phyloP scores from a whole-genome alignment of 2,113 vertebrate species.

The Cryptomyrus ogoouensis region DNA sequence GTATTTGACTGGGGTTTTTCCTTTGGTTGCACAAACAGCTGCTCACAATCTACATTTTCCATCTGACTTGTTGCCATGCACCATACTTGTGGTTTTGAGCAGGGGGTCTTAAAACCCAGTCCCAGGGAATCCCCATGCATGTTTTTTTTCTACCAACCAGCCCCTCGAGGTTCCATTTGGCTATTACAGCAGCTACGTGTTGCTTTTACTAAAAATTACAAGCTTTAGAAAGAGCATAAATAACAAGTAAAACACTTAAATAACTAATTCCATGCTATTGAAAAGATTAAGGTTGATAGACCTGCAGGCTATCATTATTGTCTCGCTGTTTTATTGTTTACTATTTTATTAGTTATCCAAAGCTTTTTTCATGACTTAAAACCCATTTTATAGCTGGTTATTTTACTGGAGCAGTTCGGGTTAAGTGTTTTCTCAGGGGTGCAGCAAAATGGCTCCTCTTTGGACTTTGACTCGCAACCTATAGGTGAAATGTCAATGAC shows the following conservation, averaged over 20 bases:
- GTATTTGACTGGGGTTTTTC: background rate
- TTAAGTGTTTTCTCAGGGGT: background rate
- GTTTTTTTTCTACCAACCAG: background rate
- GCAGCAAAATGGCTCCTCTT: background rate
- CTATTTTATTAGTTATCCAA: background rate
- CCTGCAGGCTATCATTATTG: background rate
- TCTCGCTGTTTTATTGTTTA: background rate
- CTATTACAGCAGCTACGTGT: slow-evolving; percentile 3
- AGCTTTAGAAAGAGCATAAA: background rate
- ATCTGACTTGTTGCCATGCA: background rate
- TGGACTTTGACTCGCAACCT: background rate
- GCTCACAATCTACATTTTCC: background rate
- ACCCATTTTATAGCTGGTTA: slow-evolving; percentile 5
- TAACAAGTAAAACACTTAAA: background rate
- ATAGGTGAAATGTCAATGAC: background rate
- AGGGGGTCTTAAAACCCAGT: background rate
- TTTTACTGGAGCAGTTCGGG: background rate
- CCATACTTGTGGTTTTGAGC: slow-evolving; percentile 7
- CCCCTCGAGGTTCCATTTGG: slow-evolving; percentile 1
- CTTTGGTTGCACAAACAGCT: background rate
- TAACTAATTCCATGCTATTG: background rate
- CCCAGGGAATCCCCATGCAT: background rate
- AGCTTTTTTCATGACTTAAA: background rate
- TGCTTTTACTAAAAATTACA: background rate
- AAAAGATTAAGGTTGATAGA: background rate